Conservation (phyloP, 2,888 invertebrate species). For the Glaucopsyche alexis region DNA sequence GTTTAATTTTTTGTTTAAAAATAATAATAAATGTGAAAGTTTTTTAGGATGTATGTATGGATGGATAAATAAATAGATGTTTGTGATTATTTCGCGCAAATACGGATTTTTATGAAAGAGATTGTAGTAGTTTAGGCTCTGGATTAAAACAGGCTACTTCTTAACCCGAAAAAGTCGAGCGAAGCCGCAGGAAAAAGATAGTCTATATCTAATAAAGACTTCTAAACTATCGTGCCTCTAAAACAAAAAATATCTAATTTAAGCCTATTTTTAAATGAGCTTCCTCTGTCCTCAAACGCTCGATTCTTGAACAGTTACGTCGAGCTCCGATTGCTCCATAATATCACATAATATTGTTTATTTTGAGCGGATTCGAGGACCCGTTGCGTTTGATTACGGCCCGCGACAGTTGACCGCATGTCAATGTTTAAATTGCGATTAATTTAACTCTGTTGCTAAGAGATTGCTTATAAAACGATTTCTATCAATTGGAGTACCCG, state of each 20-base stretch:
- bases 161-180: no score
- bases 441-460: conserved; percentile 47
- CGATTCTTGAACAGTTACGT: not conserved
- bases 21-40: no score
- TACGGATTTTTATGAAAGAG: no score
- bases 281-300: not conserved
- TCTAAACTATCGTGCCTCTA: no score
- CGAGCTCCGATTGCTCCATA: not conserved
- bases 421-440: conserved; percentile 52
- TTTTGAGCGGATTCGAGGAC: not conserved
- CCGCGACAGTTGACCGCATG: conserved; percentile 50
- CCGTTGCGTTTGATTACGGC: conserved; percentile 24
- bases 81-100: no score
- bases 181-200: no score
- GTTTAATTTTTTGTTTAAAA: no score
- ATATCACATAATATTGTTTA: not conserved
- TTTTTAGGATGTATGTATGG: no score
- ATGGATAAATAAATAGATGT: no score
- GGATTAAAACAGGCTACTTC: no score
- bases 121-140: no score
- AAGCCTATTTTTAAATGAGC: not conserved
- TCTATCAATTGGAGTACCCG: conserved; percentile 27
- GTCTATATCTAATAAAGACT: no score
- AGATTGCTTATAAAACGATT: conserved; percentile 33
- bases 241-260: not conserved